Base-by-base conservation (phyloP, 2,888 invertebrate species). In the Arenicola marina region DNA sequence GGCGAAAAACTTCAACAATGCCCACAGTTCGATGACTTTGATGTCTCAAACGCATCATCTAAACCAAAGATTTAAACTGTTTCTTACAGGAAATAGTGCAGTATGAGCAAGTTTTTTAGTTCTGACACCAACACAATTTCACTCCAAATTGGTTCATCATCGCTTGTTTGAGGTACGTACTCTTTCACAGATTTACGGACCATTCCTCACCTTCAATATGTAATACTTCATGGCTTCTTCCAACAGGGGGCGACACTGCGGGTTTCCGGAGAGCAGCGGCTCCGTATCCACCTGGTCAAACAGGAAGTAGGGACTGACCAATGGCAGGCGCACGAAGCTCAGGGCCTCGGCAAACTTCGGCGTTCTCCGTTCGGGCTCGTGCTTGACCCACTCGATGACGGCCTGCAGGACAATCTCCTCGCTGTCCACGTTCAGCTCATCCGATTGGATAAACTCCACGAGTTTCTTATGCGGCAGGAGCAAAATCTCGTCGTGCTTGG, bases 171-270 rank as follows among this genome's bases (percentile, higher is more conserved):
- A n/a, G n/a, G n/a, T n/a, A n/a, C n/a, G n/a, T n/a, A n/a, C n/a
- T n/a, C 15, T 7, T 38, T 38, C 15, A 38, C 38, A 38, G 18
- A 15, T 38, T 7, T 15, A n/a, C 11, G 15, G 28, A 45, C 24
- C 21, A 18, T 24, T n/a, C n/a, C 43, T 7, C 33, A 61, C 61
- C 56, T 61, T 61, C 38, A 61, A 29, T 1, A 61, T 38, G 31
- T 33, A 48, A 21, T 43, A 61, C 44, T 56, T 56, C 53, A 33
- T 56, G n/a, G 61, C 61, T 34, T 61, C 61, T 18, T 61, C 61
- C 1, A 61, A 34, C n/a, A 57, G 34, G 1, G 21, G 18, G 2
- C 56, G 28, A 38, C 61, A 61, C 24, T 61, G 51, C n/a, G 56
- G 32, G 15, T 28, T 28, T 21, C 44, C 21, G 4, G 44, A 18